Evolutionary conservation across 2,888 invertebrate genomes (phyloP), one percentile per base, ranked within the genome.

Genomic region (Octodonta nipae): DNA sequence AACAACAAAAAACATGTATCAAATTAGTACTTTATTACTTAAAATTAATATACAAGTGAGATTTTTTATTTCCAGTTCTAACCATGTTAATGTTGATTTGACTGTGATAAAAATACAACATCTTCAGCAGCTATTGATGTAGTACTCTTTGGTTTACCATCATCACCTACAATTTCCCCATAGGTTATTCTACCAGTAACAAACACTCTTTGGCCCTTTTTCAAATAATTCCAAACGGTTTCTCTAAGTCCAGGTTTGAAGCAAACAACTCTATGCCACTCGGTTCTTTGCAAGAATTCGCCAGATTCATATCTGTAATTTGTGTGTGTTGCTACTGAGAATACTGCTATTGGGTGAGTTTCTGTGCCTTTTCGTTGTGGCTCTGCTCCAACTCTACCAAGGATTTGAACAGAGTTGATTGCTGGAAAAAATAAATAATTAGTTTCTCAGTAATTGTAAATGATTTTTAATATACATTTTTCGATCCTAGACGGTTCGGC

Each of bases 341-440:
- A 92, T 43, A 84, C 74, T 15, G 86, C 75, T 13, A 91, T 84
- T 2, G 91, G 91, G 59, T 84, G 86, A 37, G 81, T 72, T 30
- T 76, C 73, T 2, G 70, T 71, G 2, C 92, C 92, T 43, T 87
- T 73, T 53, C 78, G 73, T 56, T 88, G 85, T 2, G 92, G 88
- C 56, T 87, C 84, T n/a, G 72, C 77, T 1, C 92, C 92, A 22
- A 83, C 84, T 55, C 92, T 69, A 3, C 92, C 92, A 32, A 93
- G 59, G 22, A 93, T 61, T 13, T 79, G 83, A 0, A 91, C 83
- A 58, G 73, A 76, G 61, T 92, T 92, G 31, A 92, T 63, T 31
- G 85, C 83, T 84, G 44, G 25, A 64, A 60, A 35, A 35, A 29
- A 14, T 30, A 35, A 28, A 15, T 13, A 6, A 6, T 20, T 13